Conservation (phyloP, 2,888 invertebrate species). For the Troides oblongomaculatus region DNA sequence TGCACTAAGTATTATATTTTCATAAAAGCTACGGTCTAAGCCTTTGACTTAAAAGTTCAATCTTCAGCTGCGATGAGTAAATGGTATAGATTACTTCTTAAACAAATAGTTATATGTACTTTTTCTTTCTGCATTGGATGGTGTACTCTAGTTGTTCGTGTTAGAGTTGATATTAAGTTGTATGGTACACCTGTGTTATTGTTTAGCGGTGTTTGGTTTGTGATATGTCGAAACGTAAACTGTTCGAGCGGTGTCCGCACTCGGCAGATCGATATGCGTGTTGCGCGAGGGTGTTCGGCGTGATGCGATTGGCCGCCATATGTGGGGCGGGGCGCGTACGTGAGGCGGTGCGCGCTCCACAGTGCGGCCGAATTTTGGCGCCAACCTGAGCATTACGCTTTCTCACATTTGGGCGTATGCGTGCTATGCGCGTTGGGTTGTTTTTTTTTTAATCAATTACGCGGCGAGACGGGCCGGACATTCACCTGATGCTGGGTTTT, state of each 20-base stretch:
- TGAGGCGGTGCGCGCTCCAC: slow-evolving; percentile 54
- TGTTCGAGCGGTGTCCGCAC: slow-evolving; percentile 73
- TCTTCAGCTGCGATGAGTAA: slow-evolving; percentile 1
- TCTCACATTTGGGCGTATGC: slow-evolving; percentile 44
- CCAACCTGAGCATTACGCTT: slow-evolving; percentile 61
- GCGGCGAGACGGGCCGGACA: too few species aligned
- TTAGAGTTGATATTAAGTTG: slow-evolving; percentile 44
- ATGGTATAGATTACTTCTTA: slow-evolving; percentile 4
- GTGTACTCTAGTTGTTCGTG: accelerated
- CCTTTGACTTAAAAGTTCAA: background rate
- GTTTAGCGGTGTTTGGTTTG: slow-evolving; percentile 77
- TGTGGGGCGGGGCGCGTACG: slow-evolving; percentile 73
- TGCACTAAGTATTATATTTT: too few species aligned
- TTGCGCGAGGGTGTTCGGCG: slow-evolving; percentile 72
- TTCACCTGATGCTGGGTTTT: too few species aligned
- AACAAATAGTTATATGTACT: slow-evolving; percentile 37
- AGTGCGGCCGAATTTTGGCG: slow-evolving; percentile 66
- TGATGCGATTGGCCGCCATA: slow-evolving; percentile 72
- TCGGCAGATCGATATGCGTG: slow-evolving; percentile 77
- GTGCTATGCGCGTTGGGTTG: slow-evolving; percentile 5
- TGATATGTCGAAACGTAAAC: slow-evolving; percentile 80
- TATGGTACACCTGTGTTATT: slow-evolving; percentile 61
- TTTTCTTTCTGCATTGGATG: slow-evolving; percentile 29
- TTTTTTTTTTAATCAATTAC: background rate
- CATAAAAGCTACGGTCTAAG: too few species aligned